These are phyloP conservation scores for Halcyon leucocephala DNA, from an alignment of 2,797 vertebrate genomes.

Conservation along the genomic window DNA sequence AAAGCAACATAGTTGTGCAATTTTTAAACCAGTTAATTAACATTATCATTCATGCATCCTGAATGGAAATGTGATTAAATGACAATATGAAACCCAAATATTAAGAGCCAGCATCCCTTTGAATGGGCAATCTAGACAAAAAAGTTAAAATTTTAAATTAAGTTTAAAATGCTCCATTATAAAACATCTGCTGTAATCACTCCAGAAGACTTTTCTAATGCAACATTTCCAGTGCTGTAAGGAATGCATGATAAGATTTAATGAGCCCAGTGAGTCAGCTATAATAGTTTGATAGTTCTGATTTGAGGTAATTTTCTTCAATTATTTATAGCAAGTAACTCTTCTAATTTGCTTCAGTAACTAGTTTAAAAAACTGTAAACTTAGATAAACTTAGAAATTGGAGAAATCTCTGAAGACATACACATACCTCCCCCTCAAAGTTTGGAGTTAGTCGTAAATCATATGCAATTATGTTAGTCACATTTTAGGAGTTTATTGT, in stretches of 20 bases:
- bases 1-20: conserved; percentile 82
- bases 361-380: conserved; percentile 61
- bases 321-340: conserved; percentile 62
- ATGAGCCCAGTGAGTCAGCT: conserved; percentile 41
- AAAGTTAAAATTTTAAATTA: conserved; percentile 34
- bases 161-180: conserved; percentile 41
- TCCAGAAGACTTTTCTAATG: conserved; percentile 31
- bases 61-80: conserved; percentile 56
- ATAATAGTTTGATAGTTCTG: conserved; percentile 34
- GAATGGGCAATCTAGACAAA: conserved; percentile 77
- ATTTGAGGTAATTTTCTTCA: conserved; percentile 63
- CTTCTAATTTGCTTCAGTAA: conserved; percentile 58
- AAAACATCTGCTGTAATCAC: conserved; percentile 47
- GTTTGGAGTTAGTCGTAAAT: not conserved
- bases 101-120: conserved; percentile 77
- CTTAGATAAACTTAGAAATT: conserved; percentile 68
- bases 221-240: conserved; percentile 52
- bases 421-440: conserved; percentile 30
- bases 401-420: conserved; percentile 65
- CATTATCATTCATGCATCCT: conserved; percentile 65
- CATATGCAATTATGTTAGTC: not conserved
- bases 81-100: conserved; percentile 65
- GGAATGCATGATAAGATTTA: conserved; percentile 42
- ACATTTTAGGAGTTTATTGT: conserved; percentile 46
- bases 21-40: conserved; percentile 65